Percentiles rank a stretch among this genome's conserved stretches.
Evolutionary conservation across 2,888 invertebrate genomes (phyloP).

Genomic region (Empis stercorea): DNA sequence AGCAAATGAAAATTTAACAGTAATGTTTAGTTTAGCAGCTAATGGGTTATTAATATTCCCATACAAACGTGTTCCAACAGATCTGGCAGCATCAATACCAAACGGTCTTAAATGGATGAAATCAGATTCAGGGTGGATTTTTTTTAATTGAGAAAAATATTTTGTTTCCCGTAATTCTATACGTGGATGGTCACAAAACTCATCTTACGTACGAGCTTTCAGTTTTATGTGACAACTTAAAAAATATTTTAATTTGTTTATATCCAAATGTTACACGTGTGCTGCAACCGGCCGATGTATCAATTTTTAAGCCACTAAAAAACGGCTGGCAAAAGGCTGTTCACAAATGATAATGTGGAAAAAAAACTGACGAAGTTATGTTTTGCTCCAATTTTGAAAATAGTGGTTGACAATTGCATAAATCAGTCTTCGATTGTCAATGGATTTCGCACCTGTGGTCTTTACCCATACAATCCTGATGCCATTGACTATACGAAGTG

Average conservation of each 20-base stretch:
- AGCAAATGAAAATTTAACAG: constrained; percentile 1
- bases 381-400: constrained; percentile 2
- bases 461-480: too few species aligned
- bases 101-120: too few species aligned
- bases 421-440: too few species aligned
- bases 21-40: not conserved
- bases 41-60: too few species aligned
- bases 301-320: constrained; percentile 12
- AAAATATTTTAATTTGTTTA: constrained; percentile 3
- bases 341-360: not conserved
- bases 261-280: constrained; percentile 16
- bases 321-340: constrained; percentile 11
- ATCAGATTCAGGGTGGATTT: too few species aligned
- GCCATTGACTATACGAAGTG: too few species aligned
- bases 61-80: too few species aligned
- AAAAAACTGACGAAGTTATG: not conserved
- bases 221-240: constrained; percentile 1
- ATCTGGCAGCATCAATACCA: too few species aligned
- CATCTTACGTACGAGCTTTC: not conserved
- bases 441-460: too few species aligned
- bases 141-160: too few species aligned
- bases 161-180: not conserved
- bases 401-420: too few species aligned
- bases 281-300: constrained; percentile 15
- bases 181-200: not conserved